Base-by-base conservation (phyloP, 2,888 invertebrate genomes). In the Microctonus aethiopoides region DNA sequence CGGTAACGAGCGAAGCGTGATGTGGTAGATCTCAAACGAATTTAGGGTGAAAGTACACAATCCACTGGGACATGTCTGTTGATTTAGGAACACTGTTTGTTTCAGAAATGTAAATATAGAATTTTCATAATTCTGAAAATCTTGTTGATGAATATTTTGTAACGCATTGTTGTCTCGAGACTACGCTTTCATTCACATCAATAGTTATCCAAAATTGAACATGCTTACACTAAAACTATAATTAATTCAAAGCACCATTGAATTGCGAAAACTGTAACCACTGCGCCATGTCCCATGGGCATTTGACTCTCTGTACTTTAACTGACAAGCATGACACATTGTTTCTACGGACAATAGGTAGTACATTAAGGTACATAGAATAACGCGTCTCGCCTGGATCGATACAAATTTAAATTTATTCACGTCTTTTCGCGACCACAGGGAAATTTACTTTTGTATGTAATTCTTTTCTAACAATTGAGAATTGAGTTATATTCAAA, bases 301-400 rank as follows among this genome's bases (percentile, higher is more conserved):
- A 74, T 74, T 62, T 70, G 73, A 74, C 73, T 76, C 77, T 79
- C 77, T 79, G 79, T 77, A 75, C 75, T 71, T 76, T 73, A 77
- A 78, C 77, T 78, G 78, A 74, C 81, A 79, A 80, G 80, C 77
- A 78, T 74, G 74, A 22, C 5, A 36, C 73, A 80, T 80, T 81
- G 79, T 81, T 80, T 77, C 71, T 41, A 26, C 24, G 22, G 20
- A 66, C 56, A 66, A 39, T 57, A 9, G 10, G 22, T 22, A 20
- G 9, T 3, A 10, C 1, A 10, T 52, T 20, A 6, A 10, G 10
- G 54, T 22, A 3, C 11, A 26, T 4, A 3, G n/a, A 24, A 13
- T 13, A 6, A 11, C 13, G 26, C 1, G 41, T 41, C 41, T 11
- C 13, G 7, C 2, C 2, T 16, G 9, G 16, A 5, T 20, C 9